phyloP scores from a whole-genome alignment of 1,140 invertebrate species.

The Drosophila busckii region DNA sequence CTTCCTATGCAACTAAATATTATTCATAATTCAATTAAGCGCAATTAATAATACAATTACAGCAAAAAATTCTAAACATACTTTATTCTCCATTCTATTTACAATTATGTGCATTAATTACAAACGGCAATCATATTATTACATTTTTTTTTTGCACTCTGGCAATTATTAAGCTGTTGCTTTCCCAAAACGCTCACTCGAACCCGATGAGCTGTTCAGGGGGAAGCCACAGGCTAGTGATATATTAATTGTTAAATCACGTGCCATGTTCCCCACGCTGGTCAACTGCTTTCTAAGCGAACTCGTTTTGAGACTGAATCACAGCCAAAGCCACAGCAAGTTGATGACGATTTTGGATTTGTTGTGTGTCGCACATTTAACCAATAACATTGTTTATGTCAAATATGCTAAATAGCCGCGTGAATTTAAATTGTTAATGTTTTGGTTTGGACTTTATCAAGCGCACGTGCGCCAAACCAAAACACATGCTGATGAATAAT shows the following conservation, averaged over 20 bases:
- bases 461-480: too few species aligned
- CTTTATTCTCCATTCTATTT: constrained; percentile 41
- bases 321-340: constrained; percentile 29
- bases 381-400: constrained; percentile 49
- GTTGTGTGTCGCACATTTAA: constrained; percentile 39
- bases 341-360: constrained; percentile 33
- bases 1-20: constrained; percentile 46
- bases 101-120: constrained; percentile 76
- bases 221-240: constrained; percentile 17
- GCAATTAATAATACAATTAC: constrained; percentile 75
- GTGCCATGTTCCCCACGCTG: constrained; percentile 4
- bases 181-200: constrained; percentile 54
- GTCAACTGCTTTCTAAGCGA: constrained; percentile 39
- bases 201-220: not conserved
- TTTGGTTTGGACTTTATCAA: not conserved
- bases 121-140: constrained; percentile 69
- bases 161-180: constrained; percentile 64
- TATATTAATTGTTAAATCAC: constrained; percentile 56
- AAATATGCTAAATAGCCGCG: constrained; percentile 65
- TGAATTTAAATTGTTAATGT: constrained; percentile 16
- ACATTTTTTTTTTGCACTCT: too few species aligned
- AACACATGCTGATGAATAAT: too few species aligned
- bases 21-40: constrained; percentile 73
- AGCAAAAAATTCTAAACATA: constrained; percentile 66
- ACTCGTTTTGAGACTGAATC: constrained; percentile 45